phyloP scores from a whole-genome alignment of 2,113 vertebrate genomes.

The Podilymbus podiceps region DNA sequence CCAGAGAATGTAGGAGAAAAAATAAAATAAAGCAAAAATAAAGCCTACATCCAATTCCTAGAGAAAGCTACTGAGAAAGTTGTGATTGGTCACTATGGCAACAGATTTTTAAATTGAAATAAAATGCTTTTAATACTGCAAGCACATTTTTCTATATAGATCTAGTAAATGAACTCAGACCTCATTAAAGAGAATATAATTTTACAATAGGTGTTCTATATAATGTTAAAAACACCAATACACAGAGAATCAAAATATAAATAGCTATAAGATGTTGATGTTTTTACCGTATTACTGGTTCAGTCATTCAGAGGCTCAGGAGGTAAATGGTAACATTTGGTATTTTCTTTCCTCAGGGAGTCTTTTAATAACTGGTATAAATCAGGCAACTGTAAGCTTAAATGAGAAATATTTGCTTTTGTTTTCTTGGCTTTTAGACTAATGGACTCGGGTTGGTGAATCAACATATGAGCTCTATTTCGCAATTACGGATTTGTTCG shows the following conservation, averaged over 20 bases:
- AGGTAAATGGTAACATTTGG: neutral
- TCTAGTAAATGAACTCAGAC: neutral
- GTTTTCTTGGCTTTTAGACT: neutral
- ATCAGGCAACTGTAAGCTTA: neutral
- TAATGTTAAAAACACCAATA: neutral
- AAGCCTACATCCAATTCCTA: constrained; percentile 3
- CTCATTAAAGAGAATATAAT: neutral
- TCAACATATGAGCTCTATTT: neutral
- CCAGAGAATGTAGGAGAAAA: neutral
- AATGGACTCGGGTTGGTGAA: neutral
- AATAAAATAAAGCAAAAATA: neutral
- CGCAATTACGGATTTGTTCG: rapidly evolving
- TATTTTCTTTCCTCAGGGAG: constrained; percentile 11
- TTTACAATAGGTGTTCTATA: neutral
- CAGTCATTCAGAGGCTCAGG: neutral
- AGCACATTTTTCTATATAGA: neutral
- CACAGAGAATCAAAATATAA: neutral
- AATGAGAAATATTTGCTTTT: constrained; percentile 6
- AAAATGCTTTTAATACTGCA: constrained; percentile 24
- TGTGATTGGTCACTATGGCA: constrained; percentile 54
- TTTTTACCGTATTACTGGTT: neutral
- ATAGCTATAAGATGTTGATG: neutral
- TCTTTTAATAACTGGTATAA: constrained; percentile 18
- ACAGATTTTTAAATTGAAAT: constrained; percentile 55
- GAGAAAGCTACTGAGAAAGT: constrained; percentile 35